Evolutionary conservation across 2,797 vertebrate species (phyloP), one percentile per base, ranked within the genome.

Genomic region (Pipistrellus kuhlii): DNA sequence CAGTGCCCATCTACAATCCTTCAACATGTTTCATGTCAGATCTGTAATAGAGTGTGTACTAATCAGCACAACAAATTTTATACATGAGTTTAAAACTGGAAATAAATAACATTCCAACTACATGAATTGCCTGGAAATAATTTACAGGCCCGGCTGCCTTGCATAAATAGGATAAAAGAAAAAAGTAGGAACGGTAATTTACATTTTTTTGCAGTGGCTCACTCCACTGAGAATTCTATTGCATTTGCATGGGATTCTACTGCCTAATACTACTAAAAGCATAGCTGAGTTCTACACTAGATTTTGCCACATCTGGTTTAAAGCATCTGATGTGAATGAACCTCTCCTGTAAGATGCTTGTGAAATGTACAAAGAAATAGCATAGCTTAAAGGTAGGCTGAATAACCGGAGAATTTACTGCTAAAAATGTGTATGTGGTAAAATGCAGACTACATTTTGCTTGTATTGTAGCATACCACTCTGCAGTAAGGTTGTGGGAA

Each of bases 241-340:
- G 20, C 30, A 27, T 68, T 57, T 86, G 66, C 48, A 18, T 41
- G 21, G 83, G n/a, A 57, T 80, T 48, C 38, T 48, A 15, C 38
- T 41, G 68, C 15, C n/a, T 71, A 25, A 82, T 14, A 27, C 4
- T 38, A 38, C n/a, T 57, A 73, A 51, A 81, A 66, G 35, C 55
- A 38, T 27, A 46, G 48, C n/a, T 55, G 46, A 85, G 66, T 32
- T 94, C n/a, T 78, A 55, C 48, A 59, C 15, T n/a, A 20, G 2
- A 18, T 81, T 75, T 66, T 64, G 69, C 25, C 69, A 75, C 38
- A 46, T 75, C 48, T 38, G 5, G 15, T 80, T 59, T 77, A 53
- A 91, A 85, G 46, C 23, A 30, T 59, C 57, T 59, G 51, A 41
- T 57, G 30, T 73, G 46, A 90, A 46, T 90, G 82, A 81, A n/a